Percentiles rank a stretch among this genome's conserved stretches.
phyloP scores from a whole-genome alignment of 1,140 invertebrate genomes.

The Nixonia krombeini region DNA sequence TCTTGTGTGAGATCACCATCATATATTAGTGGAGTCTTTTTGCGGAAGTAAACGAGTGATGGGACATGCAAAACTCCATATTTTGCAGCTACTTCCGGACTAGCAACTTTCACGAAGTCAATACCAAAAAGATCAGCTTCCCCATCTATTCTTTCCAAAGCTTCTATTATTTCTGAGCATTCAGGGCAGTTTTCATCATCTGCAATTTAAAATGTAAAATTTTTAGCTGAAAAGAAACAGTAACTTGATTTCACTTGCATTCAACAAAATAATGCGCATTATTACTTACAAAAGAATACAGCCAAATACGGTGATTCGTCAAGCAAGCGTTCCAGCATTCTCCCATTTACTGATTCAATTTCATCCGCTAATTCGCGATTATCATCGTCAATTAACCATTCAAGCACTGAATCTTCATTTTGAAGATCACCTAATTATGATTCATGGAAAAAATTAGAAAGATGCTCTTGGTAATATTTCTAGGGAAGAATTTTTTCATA shows the following conservation, averaged over 20 bases:
- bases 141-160: conserved; percentile 93
- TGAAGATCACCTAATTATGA: too few relatives aligned
- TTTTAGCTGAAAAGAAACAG: too few relatives aligned
- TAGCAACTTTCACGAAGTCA: conserved; percentile 95
- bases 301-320: conserved; percentile 91
- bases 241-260: neutral
- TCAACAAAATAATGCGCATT: too few relatives aligned
- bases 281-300: conserved; percentile 94
- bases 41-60: conserved; percentile 90
- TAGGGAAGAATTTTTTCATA: too few relatives aligned
- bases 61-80: conserved; percentile 88
- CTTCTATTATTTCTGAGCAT: conserved; percentile 89
- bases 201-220: conserved; percentile 61
- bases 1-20: conserved; percentile 92
- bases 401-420: too few relatives aligned
- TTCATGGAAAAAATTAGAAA: too few relatives aligned
- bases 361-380: conserved; percentile 94
- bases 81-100: conserved; percentile 84
- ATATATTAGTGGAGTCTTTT: conserved; percentile 88
- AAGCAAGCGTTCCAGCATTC: conserved; percentile 90
- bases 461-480: too few relatives aligned
- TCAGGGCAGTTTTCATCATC: conserved; percentile 93
- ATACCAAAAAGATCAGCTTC: conserved; percentile 94
- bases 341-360: conserved; percentile 92
- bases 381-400: conserved; percentile 95